Conservation (phyloP, 1,140 invertebrate genomes). For the Pemphigus obesinymphae region DNA sequence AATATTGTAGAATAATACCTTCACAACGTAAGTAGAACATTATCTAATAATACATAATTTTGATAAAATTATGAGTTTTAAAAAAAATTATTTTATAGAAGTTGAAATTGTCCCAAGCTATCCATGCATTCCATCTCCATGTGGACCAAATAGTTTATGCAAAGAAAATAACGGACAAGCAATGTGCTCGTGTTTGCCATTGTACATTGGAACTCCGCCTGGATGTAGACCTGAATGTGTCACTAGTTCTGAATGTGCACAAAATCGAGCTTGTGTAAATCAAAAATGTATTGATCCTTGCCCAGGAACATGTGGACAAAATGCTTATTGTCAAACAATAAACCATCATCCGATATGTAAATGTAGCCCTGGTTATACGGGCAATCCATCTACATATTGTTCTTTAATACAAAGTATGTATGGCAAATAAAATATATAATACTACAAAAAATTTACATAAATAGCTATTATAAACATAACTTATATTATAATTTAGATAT, state of each 20-base stretch:
- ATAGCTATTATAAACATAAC: neutral
- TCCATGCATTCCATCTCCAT: slow-evolving; percentile 64
- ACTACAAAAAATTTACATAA: neutral
- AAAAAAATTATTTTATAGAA: slow-evolving; percentile 42
- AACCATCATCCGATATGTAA: slow-evolving; percentile 63
- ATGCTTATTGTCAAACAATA: slow-evolving; percentile 60
- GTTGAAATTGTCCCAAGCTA: slow-evolving; percentile 51
- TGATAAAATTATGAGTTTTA: neutral
- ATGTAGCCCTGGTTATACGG: slow-evolving; percentile 63
- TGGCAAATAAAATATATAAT: neutral
- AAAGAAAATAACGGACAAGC: slow-evolving; percentile 55
- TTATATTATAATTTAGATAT: neutral
- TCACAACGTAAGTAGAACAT: slow-evolving; percentile 45
- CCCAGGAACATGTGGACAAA: slow-evolving; percentile 65
- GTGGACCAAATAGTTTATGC: slow-evolving; percentile 66
- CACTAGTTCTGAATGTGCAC: slow-evolving; percentile 61
- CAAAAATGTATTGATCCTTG: slow-evolving; percentile 68
- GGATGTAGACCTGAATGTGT: slow-evolving; percentile 66
- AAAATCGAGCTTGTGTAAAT: slow-evolving; percentile 60
- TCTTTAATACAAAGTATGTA: slow-evolving; percentile 53
- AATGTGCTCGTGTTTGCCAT: slow-evolving; percentile 60
- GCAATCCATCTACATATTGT: slow-evolving; percentile 67
- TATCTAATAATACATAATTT: neutral
- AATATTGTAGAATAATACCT: slow-evolving; percentile 55
- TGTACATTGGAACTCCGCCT: slow-evolving; percentile 65